Evolutionary conservation across 2,888 invertebrate genomes (phyloP).

Genomic region (Leptinotarsa juncta): DNA sequence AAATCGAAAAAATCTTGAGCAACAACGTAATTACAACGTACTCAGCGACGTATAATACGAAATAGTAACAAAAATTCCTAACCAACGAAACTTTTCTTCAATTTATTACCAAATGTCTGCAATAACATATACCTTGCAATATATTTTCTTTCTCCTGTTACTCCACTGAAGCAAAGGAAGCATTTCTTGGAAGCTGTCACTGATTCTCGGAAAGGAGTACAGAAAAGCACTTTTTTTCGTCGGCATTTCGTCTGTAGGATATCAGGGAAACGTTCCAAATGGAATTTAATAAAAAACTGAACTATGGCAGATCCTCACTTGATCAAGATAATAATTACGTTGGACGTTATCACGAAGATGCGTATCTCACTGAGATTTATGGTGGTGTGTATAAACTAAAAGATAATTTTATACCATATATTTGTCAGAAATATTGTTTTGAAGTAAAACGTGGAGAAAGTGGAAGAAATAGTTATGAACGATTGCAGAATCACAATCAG

Average conservation of each 20-base stretch:
- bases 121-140: constrained; percentile 38
- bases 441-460: no score
- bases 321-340: neutral
- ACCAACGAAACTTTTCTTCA: no score
- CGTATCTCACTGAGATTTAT: neutral
- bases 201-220: constrained; percentile 43
- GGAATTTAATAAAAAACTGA: neutral
- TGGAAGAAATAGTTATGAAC: no score
- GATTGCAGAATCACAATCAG: no score
- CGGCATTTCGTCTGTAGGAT: constrained; percentile 34
- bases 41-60: no score
- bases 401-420: no score
- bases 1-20: no score
- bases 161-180: constrained; percentile 54
- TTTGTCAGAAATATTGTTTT: no score
- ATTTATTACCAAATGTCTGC: no score
- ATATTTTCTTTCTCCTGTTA: constrained; percentile 46
- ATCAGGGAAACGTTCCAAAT: neutral
- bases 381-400: neutral
- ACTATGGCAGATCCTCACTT: neutral
- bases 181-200: constrained; percentile 58
- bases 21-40: no score
- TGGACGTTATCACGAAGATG: neutral
- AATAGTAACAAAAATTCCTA: no score
- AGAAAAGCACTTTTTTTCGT: constrained; percentile 41